Conservation (phyloP, 2,888 invertebrate species). For the Panzeria rudis region DNA sequence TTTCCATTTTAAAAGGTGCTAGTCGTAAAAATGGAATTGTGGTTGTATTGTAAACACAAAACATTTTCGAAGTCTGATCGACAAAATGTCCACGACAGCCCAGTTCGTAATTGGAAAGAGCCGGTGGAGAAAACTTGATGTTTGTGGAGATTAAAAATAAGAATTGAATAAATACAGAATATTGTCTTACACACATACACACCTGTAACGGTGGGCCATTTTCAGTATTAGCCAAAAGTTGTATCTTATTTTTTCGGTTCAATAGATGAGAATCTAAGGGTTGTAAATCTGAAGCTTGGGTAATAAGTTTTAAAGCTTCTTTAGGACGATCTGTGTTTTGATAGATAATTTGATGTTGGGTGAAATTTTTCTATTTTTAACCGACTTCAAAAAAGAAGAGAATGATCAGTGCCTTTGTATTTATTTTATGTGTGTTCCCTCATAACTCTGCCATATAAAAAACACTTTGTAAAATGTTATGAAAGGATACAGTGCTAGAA, state of each 20-base stretch:
- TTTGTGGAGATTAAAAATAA: not conserved
- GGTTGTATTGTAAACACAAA: constrained; percentile 79
- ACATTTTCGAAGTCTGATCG: constrained; percentile 64
- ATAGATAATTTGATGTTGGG: not conserved
- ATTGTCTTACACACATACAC: constrained; percentile 2
- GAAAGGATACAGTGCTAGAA: too few relatives aligned
- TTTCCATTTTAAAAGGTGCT: constrained; percentile 81
- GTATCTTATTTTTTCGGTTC: constrained; percentile 74
- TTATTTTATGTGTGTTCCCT: too few relatives aligned
- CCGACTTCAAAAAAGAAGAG: too few relatives aligned
- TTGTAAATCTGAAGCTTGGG: constrained; percentile 70
- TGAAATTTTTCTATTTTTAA: not conserved
- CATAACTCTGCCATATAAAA: too few relatives aligned
- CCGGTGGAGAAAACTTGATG: constrained; percentile 25
- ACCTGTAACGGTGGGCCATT: constrained; percentile 55
- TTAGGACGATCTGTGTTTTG: constrained; percentile 58
- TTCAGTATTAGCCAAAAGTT: constrained; percentile 50
- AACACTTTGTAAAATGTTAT: too few relatives aligned
- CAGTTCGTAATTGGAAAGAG: constrained; percentile 64
- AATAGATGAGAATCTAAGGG: constrained; percentile 72
- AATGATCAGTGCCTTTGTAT: too few relatives aligned
- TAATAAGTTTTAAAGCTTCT: constrained; percentile 75
- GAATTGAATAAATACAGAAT: not conserved
- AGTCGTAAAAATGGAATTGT: constrained; percentile 77
- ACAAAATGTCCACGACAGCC: constrained; percentile 78